These are phyloP conservation scores for Etheostoma spectabile DNA, from an alignment of 2,113 vertebrate species.

Conservation along the genomic window DNA sequence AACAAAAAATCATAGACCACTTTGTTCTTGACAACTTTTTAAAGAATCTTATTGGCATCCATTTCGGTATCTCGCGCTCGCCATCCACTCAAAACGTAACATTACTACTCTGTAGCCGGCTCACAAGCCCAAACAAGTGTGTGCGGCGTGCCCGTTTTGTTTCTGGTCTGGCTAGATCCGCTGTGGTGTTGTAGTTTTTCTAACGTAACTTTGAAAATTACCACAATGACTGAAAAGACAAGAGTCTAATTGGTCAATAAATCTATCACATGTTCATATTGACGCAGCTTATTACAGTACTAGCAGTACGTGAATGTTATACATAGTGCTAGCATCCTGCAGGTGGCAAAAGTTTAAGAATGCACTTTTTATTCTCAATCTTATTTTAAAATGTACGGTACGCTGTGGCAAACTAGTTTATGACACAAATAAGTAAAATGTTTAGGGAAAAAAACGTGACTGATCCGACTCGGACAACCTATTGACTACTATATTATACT, in stretches of 20 bases:
- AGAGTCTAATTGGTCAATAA: not conserved
- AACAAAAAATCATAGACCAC: no score
- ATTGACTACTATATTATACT: slow-evolving; percentile 1
- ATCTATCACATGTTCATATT: not conserved
- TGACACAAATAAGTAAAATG: not conserved
- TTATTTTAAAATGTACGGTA: not conserved
- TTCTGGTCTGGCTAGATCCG: no score
- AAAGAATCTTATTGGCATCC: no score
- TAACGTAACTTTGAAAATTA: not conserved
- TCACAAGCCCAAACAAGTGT: no score
- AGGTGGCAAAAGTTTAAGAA: not conserved
- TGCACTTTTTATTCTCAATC: not conserved
- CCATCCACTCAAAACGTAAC: no score
- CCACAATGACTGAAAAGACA: not conserved
- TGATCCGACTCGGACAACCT: not conserved
- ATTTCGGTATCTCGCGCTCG: no score
- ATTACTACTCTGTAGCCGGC: no score
- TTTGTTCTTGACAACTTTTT: no score
- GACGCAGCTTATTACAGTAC: not conserved
- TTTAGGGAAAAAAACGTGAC: not conserved
- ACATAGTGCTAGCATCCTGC: no score
- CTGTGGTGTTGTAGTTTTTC: no score
- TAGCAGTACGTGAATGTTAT: not conserved
- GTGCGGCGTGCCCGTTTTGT: no score
- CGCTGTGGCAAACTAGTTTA: no score